Base-by-base conservation (phyloP, 1,140 invertebrate genomes). In the Parapsyche elsis region DNA sequence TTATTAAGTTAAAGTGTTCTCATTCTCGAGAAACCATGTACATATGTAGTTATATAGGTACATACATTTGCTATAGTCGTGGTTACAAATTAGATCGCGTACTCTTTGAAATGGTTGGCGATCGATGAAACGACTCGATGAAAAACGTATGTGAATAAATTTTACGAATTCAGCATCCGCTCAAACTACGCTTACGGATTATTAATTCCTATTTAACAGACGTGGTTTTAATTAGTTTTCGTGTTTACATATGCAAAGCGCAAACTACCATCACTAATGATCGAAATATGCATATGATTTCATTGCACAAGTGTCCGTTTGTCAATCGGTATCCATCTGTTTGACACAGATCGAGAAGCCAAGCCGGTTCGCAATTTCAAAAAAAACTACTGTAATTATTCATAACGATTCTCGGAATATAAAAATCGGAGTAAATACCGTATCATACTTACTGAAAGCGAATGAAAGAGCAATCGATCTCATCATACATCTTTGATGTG, bases 131-230 rank as follows among this genome's bases (percentile, higher is more conserved):
- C 30, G 30, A n/a, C n/a, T n/a, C n/a, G n/a, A n/a, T 38, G 30
- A 7, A 4, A 7, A 38, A 7, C 7, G 30, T 38, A 1, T 38
- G 30, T 38, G 30, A 38, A 38, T 38, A 38, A 38, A 38, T 38
- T 1, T 38, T 4, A 38, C 57, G 57, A 19, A 21, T 61, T 61
- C 57, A 61, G 64, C 23, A 67, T 67, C 21, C 64, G 64, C 14
- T 67, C 49, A 16, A 53, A 53, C 10, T 16, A 67, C 64, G 24
- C 64, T 67, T 1, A 12, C 14, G 21, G 64, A 12, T 67, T 67
- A 67, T 67, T 67, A 67, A 67, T 67, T 67, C 64, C 64, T 67
- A 67, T 67, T 67, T 67, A 67, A 67, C 64, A 67, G 26, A 67
- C 64, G 64, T n/a, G 64, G 64, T 67, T 67, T 67, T 67, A 67